These are phyloP conservation scores for Zenarchopterus dispar DNA, from an alignment of 2,797 vertebrate genomes.

Conservation along the genomic window DNA sequence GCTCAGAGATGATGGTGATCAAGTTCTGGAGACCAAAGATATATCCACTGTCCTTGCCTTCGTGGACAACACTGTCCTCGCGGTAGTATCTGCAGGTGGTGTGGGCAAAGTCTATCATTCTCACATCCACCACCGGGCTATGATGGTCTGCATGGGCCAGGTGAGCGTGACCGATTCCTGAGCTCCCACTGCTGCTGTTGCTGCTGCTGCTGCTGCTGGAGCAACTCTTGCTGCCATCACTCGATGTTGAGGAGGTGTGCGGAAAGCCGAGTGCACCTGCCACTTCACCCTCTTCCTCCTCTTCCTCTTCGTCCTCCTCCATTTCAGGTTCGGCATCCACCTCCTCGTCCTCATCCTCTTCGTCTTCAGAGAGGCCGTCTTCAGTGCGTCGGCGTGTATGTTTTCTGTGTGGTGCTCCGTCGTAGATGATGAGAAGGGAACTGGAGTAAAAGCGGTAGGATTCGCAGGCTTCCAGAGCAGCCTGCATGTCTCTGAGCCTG, in stretches of 20 bases:
- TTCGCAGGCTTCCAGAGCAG: slow-evolving; percentile 91
- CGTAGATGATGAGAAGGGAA: slow-evolving; percentile 95
- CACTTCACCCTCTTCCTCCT: slow-evolving; percentile 61
- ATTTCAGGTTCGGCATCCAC: slow-evolving; percentile 47
- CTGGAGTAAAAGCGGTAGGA: slow-evolving; percentile 98
- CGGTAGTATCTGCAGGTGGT: slow-evolving; percentile 94
- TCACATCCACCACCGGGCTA: slow-evolving; percentile 89
- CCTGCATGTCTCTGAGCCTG: slow-evolving; percentile 91
- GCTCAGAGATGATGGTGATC: slow-evolving; percentile 97
- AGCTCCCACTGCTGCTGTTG: slow-evolving; percentile 55
- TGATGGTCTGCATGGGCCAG: slow-evolving; percentile 27
- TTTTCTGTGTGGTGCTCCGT: slow-evolving; percentile 84
- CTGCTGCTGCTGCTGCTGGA: slow-evolving; percentile 39
- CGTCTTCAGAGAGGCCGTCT: slow-evolving; percentile 65
- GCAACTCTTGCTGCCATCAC: slow-evolving; percentile 48
- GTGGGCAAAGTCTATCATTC: slow-evolving; percentile 99
- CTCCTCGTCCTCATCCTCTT: slow-evolving; percentile 72
- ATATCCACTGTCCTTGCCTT: slow-evolving; percentile 95
- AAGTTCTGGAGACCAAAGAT: slow-evolving; percentile 98
- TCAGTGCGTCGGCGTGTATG: slow-evolving; percentile 58
- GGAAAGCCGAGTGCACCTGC: slow-evolving; percentile 76
- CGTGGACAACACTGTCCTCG: slow-evolving; percentile 94
- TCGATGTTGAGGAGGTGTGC: slow-evolving; percentile 50
- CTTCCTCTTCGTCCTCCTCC: slow-evolving; percentile 63
- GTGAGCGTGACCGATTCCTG: slow-evolving; percentile 30